Evolutionary conservation across 1,140 invertebrate genomes (phyloP), one percentile per base, ranked within the genome.

Genomic region (Aethina tumida): DNA sequence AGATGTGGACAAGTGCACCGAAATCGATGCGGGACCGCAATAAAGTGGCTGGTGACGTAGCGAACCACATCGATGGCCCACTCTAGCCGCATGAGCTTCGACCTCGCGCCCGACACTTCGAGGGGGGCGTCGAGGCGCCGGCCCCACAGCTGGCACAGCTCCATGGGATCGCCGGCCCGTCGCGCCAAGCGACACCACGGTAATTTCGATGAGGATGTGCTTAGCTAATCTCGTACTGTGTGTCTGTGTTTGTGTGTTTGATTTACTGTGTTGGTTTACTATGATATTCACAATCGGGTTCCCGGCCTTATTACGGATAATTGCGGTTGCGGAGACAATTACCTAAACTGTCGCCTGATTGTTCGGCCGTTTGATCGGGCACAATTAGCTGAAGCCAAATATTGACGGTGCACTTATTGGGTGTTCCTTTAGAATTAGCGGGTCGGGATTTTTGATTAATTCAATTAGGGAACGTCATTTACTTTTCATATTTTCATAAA

Each of bases 121-220:
- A 32, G 27, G 36, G 31, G 32, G 25, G 38, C 33, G 24, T 41
- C 48, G 13, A 50, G 41, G 39, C 41, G 45, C 24, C 47, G 55
- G 10, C 55, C 55, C 20, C 55, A 58, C 45, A 58, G 55, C 39
- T 58, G 55, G 55, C 55, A 58, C 35, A 50, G 43, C 40, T 49
- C 49, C 22, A 44, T 45, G 21, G 40, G 41, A n/a, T 44, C 50
- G 20, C 39, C 39, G 9, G 10, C 18, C 12, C 27, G 21, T 15
- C 10, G 13, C 14, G 34, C 36, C 9, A 37, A 43, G 15, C 10
- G 35, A 7, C 29, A 30, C 24, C 37, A 43, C 26, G 43, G 39
- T 46, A 46, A 42, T 42, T 12, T 24, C 7, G n/a, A 8, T 24
- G 22, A 12, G n/a, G n/a, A n/a, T n/a, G n/a, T n/a, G n/a, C n/a